Conservation (phyloP, 2,888 invertebrate genomes). For the Acleris laterana region DNA sequence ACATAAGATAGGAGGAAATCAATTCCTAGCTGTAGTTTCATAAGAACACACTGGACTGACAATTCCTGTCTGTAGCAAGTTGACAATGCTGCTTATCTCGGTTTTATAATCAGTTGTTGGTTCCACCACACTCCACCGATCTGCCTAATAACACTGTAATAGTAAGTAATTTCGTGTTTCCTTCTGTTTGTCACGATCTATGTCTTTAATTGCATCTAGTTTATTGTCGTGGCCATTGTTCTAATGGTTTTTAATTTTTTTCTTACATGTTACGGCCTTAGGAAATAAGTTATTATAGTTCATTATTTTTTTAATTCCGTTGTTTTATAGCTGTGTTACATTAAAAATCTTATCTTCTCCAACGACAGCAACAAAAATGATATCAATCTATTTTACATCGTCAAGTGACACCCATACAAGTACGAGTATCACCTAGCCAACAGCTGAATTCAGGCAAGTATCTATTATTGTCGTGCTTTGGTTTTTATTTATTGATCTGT, state of each 20-base stretch:
- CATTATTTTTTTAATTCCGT: neutral
- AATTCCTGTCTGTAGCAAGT: conserved; percentile 22
- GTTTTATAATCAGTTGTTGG: conserved; percentile 31
- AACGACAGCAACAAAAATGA: too few relatives aligned
- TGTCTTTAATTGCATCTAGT: conserved; percentile 36
- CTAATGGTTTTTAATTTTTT: conserved; percentile 23
- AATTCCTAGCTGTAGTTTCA: neutral
- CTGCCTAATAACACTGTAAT: conserved; percentile 30
- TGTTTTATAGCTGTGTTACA: neutral
- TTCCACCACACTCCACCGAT: conserved; percentile 31
- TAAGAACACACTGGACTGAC: conserved; percentile 4
- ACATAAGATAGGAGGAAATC: neutral
- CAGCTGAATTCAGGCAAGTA: too few relatives aligned
- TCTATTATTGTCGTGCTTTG: too few relatives aligned
- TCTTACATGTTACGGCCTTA: conserved; percentile 19
- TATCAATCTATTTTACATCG: too few relatives aligned
- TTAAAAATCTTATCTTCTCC: too few relatives aligned
- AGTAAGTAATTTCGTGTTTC: conserved; percentile 37
- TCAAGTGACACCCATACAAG: too few relatives aligned
- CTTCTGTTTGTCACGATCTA: conserved; percentile 36
- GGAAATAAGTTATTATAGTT: conserved; percentile 28
- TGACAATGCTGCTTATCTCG: conserved; percentile 35
- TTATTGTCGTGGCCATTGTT: conserved; percentile 32
- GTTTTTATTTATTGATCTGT: too few relatives aligned
- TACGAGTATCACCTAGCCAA: too few relatives aligned